Evolutionary conservation across 2,888 invertebrate species (phyloP).

Genomic region (Pegoplata infirma): DNA sequence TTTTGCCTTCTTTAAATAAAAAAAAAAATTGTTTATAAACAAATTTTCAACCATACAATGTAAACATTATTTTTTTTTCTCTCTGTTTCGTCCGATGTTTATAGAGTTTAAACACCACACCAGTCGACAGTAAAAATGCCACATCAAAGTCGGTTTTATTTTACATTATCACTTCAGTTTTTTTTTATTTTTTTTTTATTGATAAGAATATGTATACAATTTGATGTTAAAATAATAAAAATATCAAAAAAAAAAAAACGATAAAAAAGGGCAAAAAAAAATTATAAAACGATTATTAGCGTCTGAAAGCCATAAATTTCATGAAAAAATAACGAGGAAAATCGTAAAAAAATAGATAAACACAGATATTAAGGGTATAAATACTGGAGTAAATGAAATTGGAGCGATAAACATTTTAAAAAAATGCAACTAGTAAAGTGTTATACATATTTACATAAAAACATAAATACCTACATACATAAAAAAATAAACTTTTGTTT

Average conservation of each 20-base stretch:
- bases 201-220: background rate
- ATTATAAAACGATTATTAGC: background rate
- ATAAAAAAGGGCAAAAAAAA: background rate
- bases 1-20: too few species aligned
- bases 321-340: too few species aligned
- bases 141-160: background rate
- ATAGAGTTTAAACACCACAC: background rate
- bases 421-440: too few species aligned
- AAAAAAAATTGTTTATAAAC: too few species aligned
- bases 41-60: background rate
- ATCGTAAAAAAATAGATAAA: too few species aligned
- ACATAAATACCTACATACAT: too few species aligned
- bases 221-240: background rate
- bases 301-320: too few species aligned
- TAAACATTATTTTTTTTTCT: background rate
- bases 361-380: too few species aligned
- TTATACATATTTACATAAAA: too few species aligned
- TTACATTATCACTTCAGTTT: background rate
- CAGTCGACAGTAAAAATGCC: background rate
- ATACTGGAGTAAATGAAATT: too few species aligned
- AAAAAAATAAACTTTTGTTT: too few species aligned
- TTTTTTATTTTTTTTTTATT: background rate
- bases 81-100: background rate
- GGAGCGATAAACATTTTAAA: too few species aligned
- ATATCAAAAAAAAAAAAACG: slow-evolving; percentile 6